A percentile compares a stretch with the other conserved stretches of the same genome.
phyloP scores from a whole-genome alignment of 2,888 invertebrate species.

The Tipula vernalis region DNA sequence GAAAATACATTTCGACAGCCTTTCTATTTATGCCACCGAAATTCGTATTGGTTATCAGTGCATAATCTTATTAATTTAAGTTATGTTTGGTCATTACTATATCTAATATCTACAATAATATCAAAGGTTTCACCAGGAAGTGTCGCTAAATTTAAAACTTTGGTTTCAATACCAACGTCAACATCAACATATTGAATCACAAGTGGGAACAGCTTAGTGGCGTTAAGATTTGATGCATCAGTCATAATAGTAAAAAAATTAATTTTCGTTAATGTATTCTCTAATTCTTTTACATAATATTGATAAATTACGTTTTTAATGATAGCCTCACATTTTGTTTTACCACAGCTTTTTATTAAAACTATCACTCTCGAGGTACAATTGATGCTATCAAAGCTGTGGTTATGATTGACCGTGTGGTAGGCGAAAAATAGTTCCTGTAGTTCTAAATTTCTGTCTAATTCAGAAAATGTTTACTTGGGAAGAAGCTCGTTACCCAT shows the following conservation, averaged over 20 bases:
- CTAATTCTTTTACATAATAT: neutral
- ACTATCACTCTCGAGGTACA: neutral
- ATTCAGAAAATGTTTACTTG: neutral
- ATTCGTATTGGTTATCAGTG: constrained; percentile 17
- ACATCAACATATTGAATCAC: neutral
- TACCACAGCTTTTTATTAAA: neutral
- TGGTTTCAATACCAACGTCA: no score
- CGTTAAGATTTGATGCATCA: neutral
- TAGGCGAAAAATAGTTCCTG: neutral
- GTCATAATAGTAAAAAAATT: neutral
- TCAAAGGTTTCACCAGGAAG: no score
- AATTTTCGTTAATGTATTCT: neutral
- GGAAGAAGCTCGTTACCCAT: neutral
- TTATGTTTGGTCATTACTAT: constrained; percentile 18
- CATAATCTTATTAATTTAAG: constrained; percentile 17
- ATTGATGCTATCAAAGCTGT: no score
- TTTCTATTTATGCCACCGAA: constrained; percentile 15
- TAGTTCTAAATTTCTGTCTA: neutral
- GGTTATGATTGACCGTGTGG: no score
- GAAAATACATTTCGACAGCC: constrained; percentile 18
- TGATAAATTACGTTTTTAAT: neutral
- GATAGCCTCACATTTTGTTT: neutral
- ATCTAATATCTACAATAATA: constrained; percentile 13
- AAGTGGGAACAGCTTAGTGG: neutral
- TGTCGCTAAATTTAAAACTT: no score